Evolutionary conservation across 2,797 vertebrate genomes (phyloP), one percentile per base, ranked within the genome.

Genomic region (Sebastes jordani): DNA sequence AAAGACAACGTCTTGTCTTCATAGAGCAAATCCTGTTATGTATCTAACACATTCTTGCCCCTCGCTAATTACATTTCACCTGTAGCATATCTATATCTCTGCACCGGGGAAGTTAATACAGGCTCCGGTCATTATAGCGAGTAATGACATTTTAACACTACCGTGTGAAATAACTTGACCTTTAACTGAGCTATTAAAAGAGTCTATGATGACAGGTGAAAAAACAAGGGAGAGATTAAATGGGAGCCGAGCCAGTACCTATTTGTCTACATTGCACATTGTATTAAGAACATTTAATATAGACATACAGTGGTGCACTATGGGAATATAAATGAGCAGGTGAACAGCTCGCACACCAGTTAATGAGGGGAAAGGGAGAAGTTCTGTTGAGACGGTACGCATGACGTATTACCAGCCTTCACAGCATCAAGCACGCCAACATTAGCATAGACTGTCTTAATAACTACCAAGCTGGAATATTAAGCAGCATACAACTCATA

Each of bases 71-170:
- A 93, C 76, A 78, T 86, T 90, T 85, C 78, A 91, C 72, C 86
- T 86, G 86, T 81, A 83, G 88, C 86, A 75, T 77, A 88, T 86
- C 80, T 80, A 60, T 85, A 80, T 89, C 86, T 85, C 84, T 83
- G 85, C 78, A 70, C 81, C 61, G 59, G 71, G 55, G n/a, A 83
- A 93, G 92, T 93, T 94, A 93, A 85, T 92, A 88, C 90, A 95
- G 92, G 92, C 91, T 84, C 56, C 16, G 81, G 91, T 92, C 93
- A 95, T 95, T 94, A 95, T 85, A 92, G 93, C 80, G 64, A 91
- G 90, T 90, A 87, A 93, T 96, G 95, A 95, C 95, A 96, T 96
- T 96, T 95, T 94, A 96, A 94, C 92, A 92, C 91, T 73, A 84
- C 81, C 42, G 83, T 92, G 89, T 92, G 88, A 94, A 94, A 94